A percentile compares a stretch with the other conserved stretches of the same genome.
Evolutionary conservation across 1,140 invertebrate species (phyloP).

Genomic region (Drosophila rufa): DNA sequence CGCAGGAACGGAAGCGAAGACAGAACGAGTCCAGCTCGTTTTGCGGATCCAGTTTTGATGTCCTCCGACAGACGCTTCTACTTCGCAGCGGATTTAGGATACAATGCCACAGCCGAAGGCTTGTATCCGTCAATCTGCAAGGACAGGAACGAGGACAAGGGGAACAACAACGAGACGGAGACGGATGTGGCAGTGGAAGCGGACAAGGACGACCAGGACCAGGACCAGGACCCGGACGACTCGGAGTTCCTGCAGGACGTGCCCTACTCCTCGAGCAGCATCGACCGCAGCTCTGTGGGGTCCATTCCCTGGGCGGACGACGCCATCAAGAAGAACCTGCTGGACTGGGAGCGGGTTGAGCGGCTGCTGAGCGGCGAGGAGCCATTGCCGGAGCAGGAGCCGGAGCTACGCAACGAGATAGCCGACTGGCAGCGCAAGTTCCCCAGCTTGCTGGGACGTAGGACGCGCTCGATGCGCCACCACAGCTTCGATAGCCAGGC

Average conservation of each 20-base stretch:
- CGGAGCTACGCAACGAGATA: constrained; percentile 76
- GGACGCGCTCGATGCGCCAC: constrained; percentile 48
- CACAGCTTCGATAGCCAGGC: constrained; percentile 64
- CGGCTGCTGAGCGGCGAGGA: constrained; percentile 74
- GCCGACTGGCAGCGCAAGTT: constrained; percentile 80
- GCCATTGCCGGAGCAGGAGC: constrained; percentile 60
- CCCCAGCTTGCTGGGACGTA: constrained; percentile 55
- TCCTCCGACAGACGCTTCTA: constrained; percentile 70
- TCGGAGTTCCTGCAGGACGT: constrained; percentile 77
- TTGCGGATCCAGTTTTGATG: constrained; percentile 67
- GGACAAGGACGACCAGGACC: constrained; percentile 12
- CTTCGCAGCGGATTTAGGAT: constrained; percentile 61
- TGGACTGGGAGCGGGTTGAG: constrained; percentile 81
- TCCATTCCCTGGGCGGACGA: constrained; percentile 84
- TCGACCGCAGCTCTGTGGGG: constrained; percentile 81
- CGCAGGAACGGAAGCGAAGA: constrained; percentile 19
- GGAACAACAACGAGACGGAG: constrained; percentile 33
- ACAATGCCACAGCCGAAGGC: constrained; percentile 44
- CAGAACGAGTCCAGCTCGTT: constrained; percentile 68
- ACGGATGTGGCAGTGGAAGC: constrained; percentile 22
- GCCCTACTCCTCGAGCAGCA: constrained; percentile 80
- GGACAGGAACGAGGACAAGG: constrained; percentile 37
- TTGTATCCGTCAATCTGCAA: constrained; percentile 18
- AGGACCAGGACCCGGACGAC: constrained; percentile 54
- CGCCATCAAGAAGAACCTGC: constrained; percentile 82